Base-by-base conservation (phyloP, 2,888 invertebrate genomes). In the Caenorhabditis angaria region DNA sequence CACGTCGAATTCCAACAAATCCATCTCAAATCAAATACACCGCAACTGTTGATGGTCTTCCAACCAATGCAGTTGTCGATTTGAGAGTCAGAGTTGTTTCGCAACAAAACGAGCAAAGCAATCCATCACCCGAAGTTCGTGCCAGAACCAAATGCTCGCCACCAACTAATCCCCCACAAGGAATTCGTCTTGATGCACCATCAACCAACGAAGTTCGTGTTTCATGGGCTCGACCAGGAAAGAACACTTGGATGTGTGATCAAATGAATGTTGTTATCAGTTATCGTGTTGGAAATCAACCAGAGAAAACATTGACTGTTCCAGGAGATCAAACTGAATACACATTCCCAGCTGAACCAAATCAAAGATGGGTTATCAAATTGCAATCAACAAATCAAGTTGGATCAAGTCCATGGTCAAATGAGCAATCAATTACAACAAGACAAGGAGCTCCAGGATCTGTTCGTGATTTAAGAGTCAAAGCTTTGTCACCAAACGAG, bases 231-330 rank as follows among this genome's bases (percentile, higher is more conserved):
- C 74, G 87, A 59, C 80, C 87, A 61, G 85, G 80, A 41, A 85
- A 77, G 81, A 85, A 80, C 82, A 86, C 76, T 59, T 88, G 80
- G 86, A 83, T 66, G 80, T 89, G 80, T 61, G 87, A 87, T 60
- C 82, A 87, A 25, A 74, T 88, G 63, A 84, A 75, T 61, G 80
- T 85, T 55, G 87, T 87, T 62, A 84, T 87, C 63, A 83, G 84
- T 66, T 86, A 87, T 65, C 71, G 83, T 25, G 72, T 81, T n/a
- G 85, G 84, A 58, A 82, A 83, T 58, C 81, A 81, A 54, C 82
- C 81, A 10, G 85, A 85, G 65, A 82, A 83, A 56, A 60, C 63
- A 18, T 70, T 87, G 8, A 82, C 81, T 2, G 84, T 88, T 1
- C 77, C 83, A 27, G 85, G 82, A 29, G 86, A 85, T 53, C 79